Conservation (phyloP, 2,113 vertebrate genomes). For the Burhinus bistriatus region DNA sequence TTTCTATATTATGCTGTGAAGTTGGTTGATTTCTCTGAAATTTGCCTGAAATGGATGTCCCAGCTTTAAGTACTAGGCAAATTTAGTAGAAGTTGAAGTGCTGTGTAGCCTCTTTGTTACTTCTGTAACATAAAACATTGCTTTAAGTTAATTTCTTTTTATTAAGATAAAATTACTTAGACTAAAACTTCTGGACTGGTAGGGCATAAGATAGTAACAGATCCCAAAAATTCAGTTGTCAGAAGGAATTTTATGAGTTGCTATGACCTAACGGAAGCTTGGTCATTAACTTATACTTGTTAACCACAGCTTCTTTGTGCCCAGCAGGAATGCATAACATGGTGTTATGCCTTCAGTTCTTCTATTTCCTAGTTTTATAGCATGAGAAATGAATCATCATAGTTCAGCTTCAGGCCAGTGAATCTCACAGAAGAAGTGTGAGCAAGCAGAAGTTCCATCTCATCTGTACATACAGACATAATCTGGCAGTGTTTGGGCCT, state of each 20-base stretch:
- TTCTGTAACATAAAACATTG: too few relatives aligned
- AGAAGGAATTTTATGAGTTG: background rate
- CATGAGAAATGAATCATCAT: background rate
- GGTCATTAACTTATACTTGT: background rate
- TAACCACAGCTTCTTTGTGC: background rate
- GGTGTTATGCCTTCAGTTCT: background rate
- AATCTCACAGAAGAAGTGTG: background rate
- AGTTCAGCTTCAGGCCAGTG: background rate
- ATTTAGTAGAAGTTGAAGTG: too few relatives aligned
- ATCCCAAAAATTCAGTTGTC: background rate
- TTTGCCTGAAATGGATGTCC: too few relatives aligned
- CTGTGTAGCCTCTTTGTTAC: too few relatives aligned
- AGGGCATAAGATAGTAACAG: background rate
- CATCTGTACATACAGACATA: background rate
- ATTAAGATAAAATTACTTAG: too few relatives aligned
- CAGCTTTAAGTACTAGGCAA: too few relatives aligned
- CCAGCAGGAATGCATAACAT: background rate
- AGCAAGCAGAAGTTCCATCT: background rate
- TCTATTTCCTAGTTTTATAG: background rate
- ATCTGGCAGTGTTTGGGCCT: background rate
- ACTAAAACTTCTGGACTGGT: background rate
- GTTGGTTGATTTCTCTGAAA: too few relatives aligned
- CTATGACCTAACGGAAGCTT: background rate
- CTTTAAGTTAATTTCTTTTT: too few relatives aligned
- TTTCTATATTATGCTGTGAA: too few relatives aligned